Percentiles rank a stretch among this genome's conserved stretches.
phyloP scores from a whole-genome alignment of 1,140 invertebrate genomes.

The Paraescarpia echinospica region DNA sequence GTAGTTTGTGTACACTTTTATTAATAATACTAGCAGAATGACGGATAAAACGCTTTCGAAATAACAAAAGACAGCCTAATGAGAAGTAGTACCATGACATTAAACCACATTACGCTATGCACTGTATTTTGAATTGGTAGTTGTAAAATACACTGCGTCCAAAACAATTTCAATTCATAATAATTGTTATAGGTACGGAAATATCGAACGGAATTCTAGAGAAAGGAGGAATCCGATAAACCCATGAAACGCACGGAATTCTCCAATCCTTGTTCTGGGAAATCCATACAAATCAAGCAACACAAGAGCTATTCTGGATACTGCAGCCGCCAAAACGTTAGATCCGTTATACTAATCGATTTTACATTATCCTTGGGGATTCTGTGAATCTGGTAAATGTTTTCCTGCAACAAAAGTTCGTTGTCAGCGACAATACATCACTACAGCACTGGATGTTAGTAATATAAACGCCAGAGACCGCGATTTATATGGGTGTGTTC shows the following conservation, averaged over 20 bases:
- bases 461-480: neutral
- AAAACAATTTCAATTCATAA: neutral
- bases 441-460: neutral
- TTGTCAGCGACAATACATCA: neutral
- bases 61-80: no score
- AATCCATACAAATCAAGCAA: neutral
- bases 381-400: neutral
- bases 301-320: neutral
- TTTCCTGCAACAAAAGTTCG: neutral
- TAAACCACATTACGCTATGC: no score
- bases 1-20: neutral
- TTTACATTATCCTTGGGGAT: neutral
- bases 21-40: no score
- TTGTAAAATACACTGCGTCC: neutral
- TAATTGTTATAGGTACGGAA: no score
- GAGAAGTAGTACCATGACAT: no score
- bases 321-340: neutral
- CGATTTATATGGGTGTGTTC: neutral
- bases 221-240: neutral
- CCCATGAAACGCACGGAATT: neutral
- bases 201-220: no score
- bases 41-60: neutral
- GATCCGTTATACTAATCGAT: neutral
- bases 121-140: neutral
- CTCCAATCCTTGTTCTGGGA: neutral